Conservation (phyloP, 2,888 invertebrate genomes). For the Timema cristinae region DNA sequence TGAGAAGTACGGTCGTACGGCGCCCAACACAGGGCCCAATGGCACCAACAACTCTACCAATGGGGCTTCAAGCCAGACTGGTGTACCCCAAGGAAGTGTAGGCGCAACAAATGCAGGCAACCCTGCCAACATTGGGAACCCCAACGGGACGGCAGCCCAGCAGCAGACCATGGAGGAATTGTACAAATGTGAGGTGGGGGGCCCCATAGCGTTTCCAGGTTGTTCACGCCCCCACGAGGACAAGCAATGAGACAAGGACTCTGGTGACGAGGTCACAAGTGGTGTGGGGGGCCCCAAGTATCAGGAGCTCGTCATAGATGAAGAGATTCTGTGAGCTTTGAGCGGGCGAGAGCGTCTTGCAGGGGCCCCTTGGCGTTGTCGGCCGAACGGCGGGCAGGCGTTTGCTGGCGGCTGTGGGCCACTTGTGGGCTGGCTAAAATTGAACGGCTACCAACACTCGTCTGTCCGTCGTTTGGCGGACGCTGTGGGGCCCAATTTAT, state of each 20-base stretch:
- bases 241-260: constrained; percentile 24
- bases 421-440: not conserved
- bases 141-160: constrained; percentile 19
- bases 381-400: constrained; percentile 10
- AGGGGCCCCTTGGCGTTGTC: not conserved
- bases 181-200: constrained; percentile 39
- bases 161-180: constrained; percentile 34
- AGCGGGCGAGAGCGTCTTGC: not conserved
- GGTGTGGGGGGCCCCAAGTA: constrained; percentile 17
- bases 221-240: constrained; percentile 36
- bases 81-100: constrained; percentile 18
- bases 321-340: constrained; percentile 12
- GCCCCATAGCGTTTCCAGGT: constrained; percentile 39
- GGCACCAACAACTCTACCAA: constrained; percentile 19
- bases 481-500: too few relatives aligned
- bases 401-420: not conserved
- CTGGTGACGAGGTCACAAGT: constrained; percentile 5
- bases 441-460: too few relatives aligned
- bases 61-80: not conserved
- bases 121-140: constrained; percentile 10
- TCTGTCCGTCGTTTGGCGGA: too few relatives aligned
- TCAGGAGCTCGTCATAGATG: constrained; percentile 21
- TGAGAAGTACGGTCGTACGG: constrained; percentile 68
- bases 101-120: constrained; percentile 14
- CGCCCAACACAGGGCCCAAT: constrained; percentile 28